Conservation (phyloP, 2,113 vertebrate genomes). For the Brachyistius frenatus region DNA sequence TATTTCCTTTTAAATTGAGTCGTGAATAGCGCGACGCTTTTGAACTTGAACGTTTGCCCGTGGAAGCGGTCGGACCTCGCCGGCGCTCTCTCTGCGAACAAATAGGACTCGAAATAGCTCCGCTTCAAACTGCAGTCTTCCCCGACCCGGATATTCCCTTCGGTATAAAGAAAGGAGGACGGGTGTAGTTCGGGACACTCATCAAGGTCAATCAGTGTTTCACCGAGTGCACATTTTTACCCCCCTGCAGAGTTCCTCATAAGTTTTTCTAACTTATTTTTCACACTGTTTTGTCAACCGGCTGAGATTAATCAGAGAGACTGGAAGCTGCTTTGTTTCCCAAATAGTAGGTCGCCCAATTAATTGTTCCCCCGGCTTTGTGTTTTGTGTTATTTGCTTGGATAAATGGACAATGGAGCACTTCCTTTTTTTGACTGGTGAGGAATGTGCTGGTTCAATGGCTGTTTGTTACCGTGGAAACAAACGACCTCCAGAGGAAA, state of each 20-base stretch:
- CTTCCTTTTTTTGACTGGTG: conserved; percentile 75
- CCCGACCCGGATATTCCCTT: conserved; percentile 57
- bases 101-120: conserved; percentile 42
- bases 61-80: conserved; percentile 8
- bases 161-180: conserved; percentile 52
- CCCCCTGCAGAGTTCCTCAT: conserved; percentile 14
- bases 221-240: conserved; percentile 13
- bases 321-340: conserved; percentile 38
- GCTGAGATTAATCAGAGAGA: conserved; percentile 26
- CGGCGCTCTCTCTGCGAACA: background rate
- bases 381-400: conserved; percentile 73
- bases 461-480: conserved; percentile 69
- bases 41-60: background rate
- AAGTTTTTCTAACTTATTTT: conserved; percentile 8
- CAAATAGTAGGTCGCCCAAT: conserved; percentile 55
- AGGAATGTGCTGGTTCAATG: conserved; percentile 73
- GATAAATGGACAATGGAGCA: conserved; percentile 79
- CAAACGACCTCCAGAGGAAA: conserved; percentile 40
- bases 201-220: conserved; percentile 59
- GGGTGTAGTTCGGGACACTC: conserved; percentile 49
- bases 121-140: conserved; percentile 53
- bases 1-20: background rate
- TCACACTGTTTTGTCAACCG: background rate
- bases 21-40: background rate
- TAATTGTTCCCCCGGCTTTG: conserved; percentile 70